Percentiles rank a stretch among this genome's conserved stretches.
phyloP scores from a whole-genome alignment of 2,888 invertebrate species.

The Xanthostigma xanthostigma region DNA sequence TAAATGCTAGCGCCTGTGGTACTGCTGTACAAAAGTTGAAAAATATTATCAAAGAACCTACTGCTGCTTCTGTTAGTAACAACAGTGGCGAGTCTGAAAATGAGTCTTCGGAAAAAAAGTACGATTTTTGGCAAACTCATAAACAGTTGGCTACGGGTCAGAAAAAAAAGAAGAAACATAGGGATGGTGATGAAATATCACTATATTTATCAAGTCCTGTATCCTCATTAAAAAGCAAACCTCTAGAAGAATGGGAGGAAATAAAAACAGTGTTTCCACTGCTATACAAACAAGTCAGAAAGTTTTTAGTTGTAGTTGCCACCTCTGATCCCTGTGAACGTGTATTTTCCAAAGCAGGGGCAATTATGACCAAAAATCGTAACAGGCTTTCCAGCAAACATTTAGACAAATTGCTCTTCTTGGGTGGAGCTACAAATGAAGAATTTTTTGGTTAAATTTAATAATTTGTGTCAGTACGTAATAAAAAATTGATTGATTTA shows the following conservation, averaged over 20 bases:
- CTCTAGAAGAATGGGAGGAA: slow-evolving; percentile 8
- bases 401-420: background rate
- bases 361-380: background rate
- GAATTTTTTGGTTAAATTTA: too few species aligned
- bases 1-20: slow-evolving; percentile 8
- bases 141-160: slow-evolving; percentile 10
- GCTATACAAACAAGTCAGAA: background rate
- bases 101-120: slow-evolving; percentile 9
- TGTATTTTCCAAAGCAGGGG: background rate
- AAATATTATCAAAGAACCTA: background rate
- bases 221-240: slow-evolving; percentile 5
- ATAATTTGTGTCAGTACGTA: too few species aligned
- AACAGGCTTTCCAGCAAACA: background rate
- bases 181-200: slow-evolving; percentile 6
- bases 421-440: too few species aligned
- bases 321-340: background rate
- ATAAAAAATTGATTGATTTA: too few species aligned
- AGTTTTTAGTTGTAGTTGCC: background rate
- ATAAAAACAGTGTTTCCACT: slow-evolving; percentile 3
- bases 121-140: slow-evolving; percentile 10
- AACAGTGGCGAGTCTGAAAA: slow-evolving; percentile 14
- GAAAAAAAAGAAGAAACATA: slow-evolving; percentile 3
- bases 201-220: slow-evolving; percentile 7
- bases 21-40: slow-evolving; percentile 12
- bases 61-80: slow-evolving; percentile 5